Base-by-base conservation (phyloP, 2,113 vertebrate species). In the Astur gentilis region DNA sequence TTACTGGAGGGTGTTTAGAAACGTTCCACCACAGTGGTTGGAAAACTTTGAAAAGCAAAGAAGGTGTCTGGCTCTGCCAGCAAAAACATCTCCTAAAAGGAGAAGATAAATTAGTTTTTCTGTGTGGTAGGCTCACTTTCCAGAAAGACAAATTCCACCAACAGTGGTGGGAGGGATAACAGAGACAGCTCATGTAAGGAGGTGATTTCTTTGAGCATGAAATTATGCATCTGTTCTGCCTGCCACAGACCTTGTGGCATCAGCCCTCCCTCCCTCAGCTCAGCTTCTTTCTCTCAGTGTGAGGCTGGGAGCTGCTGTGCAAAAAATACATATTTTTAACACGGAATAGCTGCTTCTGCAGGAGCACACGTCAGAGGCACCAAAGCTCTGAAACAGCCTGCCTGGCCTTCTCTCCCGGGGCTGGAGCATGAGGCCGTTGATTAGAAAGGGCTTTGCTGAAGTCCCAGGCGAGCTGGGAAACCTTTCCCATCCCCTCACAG, bases 191-290 rank as follows among this genome's bases (percentile, higher is more conserved):
- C 19, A 1, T 49, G 6, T 17, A 34, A 78, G 69, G 69, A 93
- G 80, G 69, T 89, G 83, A 75, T 79, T 95, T 92, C 69, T 90
- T 93, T 89, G 81, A 67, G 72, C 27, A 65, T 89, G 80, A 96
- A 95, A 90, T 87, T 52, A 89, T 72, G 57, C 83, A 89, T 95
- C 94, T 92, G 76, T 81, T 93, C 89, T 61, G 89, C 65, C 72
- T 95, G 60, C 72, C 77, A 82, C 57, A 67, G 89, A 78, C 69
- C 47, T 82, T 7, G 4, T 3, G 0, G 67, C 83, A 57, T 34
- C 6, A 3, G 44, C n/a, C 67, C 45, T 86, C 64, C 64, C 70
- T 92, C 72, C 72, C 67, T 62, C 13, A 1, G 42, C 76, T 90
- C 90, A 88, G 60, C 52, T 40, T 60, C 86, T 81, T 78, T 60